phyloP scores from a whole-genome alignment of 37 sponge, comb jelly and placozoan genomes.

The Ephydatia muelleri region DNA sequence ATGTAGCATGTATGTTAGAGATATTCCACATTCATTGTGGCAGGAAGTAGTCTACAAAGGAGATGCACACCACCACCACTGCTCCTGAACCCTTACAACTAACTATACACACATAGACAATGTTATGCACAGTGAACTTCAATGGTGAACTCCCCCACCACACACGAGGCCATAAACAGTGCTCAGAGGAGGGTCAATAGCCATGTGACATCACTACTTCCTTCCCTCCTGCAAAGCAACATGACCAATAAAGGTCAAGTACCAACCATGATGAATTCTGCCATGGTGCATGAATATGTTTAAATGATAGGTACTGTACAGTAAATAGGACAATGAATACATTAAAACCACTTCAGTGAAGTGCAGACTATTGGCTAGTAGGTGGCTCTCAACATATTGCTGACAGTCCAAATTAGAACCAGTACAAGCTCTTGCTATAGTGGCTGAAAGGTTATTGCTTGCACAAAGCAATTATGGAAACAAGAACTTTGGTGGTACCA shows the following conservation, averaged over 20 bases:
- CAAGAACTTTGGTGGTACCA: no score
- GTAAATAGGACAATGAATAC: neutral
- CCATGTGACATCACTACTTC: neutral
- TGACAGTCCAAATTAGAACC: no score
- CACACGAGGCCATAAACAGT: neutral
- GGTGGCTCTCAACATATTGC: no score
- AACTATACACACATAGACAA: no score
- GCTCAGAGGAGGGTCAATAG: neutral
- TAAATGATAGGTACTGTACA: neutral
- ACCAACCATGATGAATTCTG: neutral
- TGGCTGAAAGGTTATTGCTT: no score
- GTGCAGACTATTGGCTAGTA: neutral
- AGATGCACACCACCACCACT: no score
- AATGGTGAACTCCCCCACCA: neutral
- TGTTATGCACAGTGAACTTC: no score
- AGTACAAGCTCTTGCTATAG: no score
- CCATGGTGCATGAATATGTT: neutral
- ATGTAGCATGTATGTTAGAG: no score
- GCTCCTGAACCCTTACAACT: neutral
- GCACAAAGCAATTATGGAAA: no score
- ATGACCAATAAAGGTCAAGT: neutral
- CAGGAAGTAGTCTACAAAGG: neutral
- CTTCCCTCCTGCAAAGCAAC: constrained; percentile 1
- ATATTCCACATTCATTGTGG: no score
- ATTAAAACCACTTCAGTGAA: neutral